These are phyloP conservation scores for Blera fallax DNA, from an alignment of 2,888 invertebrate species.

Conservation along the genomic window DNA sequence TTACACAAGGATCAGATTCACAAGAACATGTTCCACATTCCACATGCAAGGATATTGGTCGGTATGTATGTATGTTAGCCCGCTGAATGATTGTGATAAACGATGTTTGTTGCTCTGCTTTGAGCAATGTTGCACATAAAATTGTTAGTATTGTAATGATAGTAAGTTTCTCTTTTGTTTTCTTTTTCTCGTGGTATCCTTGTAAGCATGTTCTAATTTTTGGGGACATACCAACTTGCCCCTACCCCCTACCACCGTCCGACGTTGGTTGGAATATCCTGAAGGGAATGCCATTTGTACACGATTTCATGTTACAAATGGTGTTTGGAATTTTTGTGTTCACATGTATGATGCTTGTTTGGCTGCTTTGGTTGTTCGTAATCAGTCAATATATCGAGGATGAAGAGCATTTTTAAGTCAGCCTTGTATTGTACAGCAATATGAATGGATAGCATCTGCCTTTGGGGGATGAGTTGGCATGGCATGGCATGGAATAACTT, in stretches of 20 bases:
- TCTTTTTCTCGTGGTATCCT: neutral
- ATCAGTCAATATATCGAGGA: constrained; percentile 58
- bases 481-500: neutral
- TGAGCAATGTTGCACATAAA: constrained; percentile 67
- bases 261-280: neutral
- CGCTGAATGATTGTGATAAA: constrained; percentile 59
- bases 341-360: neutral
- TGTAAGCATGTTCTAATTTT: constrained; percentile 51
- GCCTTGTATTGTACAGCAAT: neutral
- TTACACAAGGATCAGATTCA: constrained; percentile 63
- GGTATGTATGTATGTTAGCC: constrained; percentile 2
- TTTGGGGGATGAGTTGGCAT: neutral
- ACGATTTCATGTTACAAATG: constrained; percentile 51
- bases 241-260: neutral
- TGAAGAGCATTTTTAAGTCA: constrained; percentile 40
- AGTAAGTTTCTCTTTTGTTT: neutral
- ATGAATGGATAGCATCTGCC: neutral
- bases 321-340: constrained; percentile 23
- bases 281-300: constrained; percentile 38
- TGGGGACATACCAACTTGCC: constrained; percentile 14
- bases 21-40: constrained; percentile 46
- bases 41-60: constrained; percentile 2
- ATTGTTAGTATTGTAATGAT: constrained; percentile 58
- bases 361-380: constrained; percentile 25
- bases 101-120: constrained; percentile 65